Evolutionary conservation across 2,113 vertebrate species (phyloP), one percentile per base, ranked within the genome.

Genomic region (Lepus europaeus): DNA sequence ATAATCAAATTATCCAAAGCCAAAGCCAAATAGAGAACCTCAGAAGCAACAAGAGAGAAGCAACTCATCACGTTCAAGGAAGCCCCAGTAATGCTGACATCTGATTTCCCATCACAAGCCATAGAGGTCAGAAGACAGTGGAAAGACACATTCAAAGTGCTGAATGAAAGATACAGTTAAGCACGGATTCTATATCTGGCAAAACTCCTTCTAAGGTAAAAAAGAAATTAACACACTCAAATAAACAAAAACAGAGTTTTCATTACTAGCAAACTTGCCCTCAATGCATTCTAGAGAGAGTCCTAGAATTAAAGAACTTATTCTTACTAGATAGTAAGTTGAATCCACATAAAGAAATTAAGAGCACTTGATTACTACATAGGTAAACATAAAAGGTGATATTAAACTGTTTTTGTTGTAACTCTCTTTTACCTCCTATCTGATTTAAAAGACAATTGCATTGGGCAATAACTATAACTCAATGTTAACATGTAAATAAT

Each of bases 311-410:
- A 45, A 45, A 45, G 45, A 45, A 45, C 45, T 45, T 45, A 45
- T 7, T 45, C 45, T 45, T 7, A 45, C 45, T 45, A 45, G 5
- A 45, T 5, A 56, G 82, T 64, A 56, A 19, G 25, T 9, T 83
- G 5, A 84, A 31, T 61, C 56, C 31, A 45, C 31, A n/a, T 70
- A 33, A 93, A 73, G 66, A 91, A 84, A 93, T 33, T 84, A 88
- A 86, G 64, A 72, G 51, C 19, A 31, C 10, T 45, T 49, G 7
- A 9, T 20, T 61, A 89, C 14, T 51, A 33, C 27, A 83, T 10
- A 68, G 22, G 23, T 25, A 85, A 74, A 82, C 31, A 72, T 77
- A 73, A 61, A 88, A 88, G 51, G 45, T 10, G 56, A 25, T 14
- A 13, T 31, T 14, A 29, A 31, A 31, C 23, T 63, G 6, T 63